These are phyloP conservation scores for Trachelus stipa DNA, from an alignment of 2,888 invertebrate genomes.

Conservation along the genomic window DNA sequence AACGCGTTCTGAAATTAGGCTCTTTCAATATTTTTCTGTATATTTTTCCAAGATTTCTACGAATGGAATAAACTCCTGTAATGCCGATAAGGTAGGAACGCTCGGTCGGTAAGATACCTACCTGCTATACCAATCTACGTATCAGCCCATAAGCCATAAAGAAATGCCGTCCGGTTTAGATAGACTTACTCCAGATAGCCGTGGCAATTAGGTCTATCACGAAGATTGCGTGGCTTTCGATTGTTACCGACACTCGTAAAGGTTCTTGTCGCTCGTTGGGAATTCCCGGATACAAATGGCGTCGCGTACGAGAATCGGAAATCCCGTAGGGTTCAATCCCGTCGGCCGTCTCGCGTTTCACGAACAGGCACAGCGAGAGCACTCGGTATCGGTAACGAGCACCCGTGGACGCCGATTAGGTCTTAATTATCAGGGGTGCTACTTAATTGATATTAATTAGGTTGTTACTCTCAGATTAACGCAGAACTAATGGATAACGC, in stretches of 20 bases:
- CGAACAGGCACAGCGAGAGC: neutral
- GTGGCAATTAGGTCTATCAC: neutral
- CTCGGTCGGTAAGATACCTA: neutral
- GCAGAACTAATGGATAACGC: constrained; percentile 21
- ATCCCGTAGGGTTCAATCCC: neutral
- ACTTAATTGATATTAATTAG: constrained; percentile 26
- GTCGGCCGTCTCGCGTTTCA: neutral
- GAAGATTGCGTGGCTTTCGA: neutral
- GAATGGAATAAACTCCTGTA: neutral
- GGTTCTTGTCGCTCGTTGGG: neutral
- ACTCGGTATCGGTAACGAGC: constrained; percentile 4
- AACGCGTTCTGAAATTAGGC: neutral
- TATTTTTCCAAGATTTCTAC: neutral
- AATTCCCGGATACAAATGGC: neutral
- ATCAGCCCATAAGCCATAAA: neutral
- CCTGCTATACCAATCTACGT: neutral
- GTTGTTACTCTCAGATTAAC: constrained; percentile 23
- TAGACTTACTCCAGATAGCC: neutral
- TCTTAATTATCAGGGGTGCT: constrained; percentile 22
- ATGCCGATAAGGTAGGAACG: neutral
- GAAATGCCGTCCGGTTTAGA: neutral
- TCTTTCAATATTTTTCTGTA: neutral
- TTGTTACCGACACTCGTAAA: neutral
- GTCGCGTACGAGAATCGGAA: constrained; percentile 9
- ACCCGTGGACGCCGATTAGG: constrained; percentile 16